Evolutionary conservation across 2,888 invertebrate genomes (phyloP), one percentile per base, ranked within the genome.

Genomic region (Caradrina kadenii): DNA sequence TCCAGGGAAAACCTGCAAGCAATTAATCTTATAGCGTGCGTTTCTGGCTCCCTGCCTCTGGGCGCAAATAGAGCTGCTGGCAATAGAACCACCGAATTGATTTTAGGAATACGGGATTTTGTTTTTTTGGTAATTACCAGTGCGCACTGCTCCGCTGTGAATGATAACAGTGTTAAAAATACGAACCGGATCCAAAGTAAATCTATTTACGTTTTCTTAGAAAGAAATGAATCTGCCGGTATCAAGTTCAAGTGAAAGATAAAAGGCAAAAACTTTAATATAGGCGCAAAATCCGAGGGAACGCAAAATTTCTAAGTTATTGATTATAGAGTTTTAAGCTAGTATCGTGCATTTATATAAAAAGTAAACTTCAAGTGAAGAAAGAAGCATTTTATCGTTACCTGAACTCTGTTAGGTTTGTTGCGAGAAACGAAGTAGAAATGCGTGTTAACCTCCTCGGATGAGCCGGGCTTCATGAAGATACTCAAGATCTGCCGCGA

Each of bases 391-490:
- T 1, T 35, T 15, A 19, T 49, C 31, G 42, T 74, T 84, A 96
- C 96, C 89, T 94, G 92, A 35, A 94, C 94, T 75, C 96, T 93
- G 0, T 80, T 67, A 0, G 90, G 91, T 58, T 89, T 89, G 3
- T 76, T 87, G 13, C 96, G 91, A 0, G 96, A 96, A 0, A 94
- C 91, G 66, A 96, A 91, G 74, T 90, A 96, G 85, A 96, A 96
- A 63, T 93, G 93, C 0, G 96, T 96, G 71, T 96, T 93, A 63
- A 96, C 89, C 0, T 90, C 89, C 1, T 93, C 85, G 0, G 94
- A 91, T 0, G 93, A 85, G 49, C 92, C 94, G 0, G 96, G 94
- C 50, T 90, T 91, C 85, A 94, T 92, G 63, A 96, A 92, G 10
- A 96, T 81, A 84, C 89, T 91, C n/a, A 91, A 87, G n/a, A 96